A percentile compares a stretch with the other conserved stretches of the same genome.
Conservation (phyloP, 2,888 invertebrate species). For the Linnaemya tessellans region DNA sequence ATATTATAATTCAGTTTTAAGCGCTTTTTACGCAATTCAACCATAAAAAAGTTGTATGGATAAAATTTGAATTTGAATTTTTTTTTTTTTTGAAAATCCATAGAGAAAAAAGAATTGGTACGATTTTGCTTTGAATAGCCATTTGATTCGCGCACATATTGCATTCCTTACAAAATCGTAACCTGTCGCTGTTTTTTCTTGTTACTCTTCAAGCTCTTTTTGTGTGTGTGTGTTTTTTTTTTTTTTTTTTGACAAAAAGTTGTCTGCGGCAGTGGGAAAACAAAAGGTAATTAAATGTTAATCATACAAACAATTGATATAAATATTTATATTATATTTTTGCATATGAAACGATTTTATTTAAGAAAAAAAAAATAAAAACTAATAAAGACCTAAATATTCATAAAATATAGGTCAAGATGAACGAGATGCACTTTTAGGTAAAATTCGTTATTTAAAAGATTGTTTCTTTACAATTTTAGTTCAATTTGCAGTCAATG, state of each 20-base stretch:
- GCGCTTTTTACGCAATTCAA: slow-evolving; percentile 66
- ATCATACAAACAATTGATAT: too few species aligned
- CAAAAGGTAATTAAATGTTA: neutral
- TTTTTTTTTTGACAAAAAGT: slow-evolving; percentile 12
- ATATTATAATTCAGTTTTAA: slow-evolving; percentile 65
- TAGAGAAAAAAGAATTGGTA: neutral
- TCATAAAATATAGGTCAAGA: neutral
- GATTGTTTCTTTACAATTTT: too few species aligned
- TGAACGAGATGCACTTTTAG: neutral
- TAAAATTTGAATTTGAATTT: slow-evolving; percentile 9
- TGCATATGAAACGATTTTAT: too few species aligned
- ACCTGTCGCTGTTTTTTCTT: too few species aligned
- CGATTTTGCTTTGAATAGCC: slow-evolving; percentile 5
- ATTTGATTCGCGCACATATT: neutral
- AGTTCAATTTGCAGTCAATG: too few species aligned
- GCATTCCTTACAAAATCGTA: slow-evolving; percentile 1
- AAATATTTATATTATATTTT: too few species aligned
- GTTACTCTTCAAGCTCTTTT: too few species aligned
- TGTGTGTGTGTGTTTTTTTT: neutral
- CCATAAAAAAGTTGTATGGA: slow-evolving; percentile 9
- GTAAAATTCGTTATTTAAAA: too few species aligned
- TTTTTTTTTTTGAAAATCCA: slow-evolving; percentile 20
- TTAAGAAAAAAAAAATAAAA: too few species aligned
- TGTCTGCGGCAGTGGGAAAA: neutral
- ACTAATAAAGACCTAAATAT: too few species aligned